Conservation (phyloP, 2,113 vertebrate genomes). For the Nanorana parkeri region DNA sequence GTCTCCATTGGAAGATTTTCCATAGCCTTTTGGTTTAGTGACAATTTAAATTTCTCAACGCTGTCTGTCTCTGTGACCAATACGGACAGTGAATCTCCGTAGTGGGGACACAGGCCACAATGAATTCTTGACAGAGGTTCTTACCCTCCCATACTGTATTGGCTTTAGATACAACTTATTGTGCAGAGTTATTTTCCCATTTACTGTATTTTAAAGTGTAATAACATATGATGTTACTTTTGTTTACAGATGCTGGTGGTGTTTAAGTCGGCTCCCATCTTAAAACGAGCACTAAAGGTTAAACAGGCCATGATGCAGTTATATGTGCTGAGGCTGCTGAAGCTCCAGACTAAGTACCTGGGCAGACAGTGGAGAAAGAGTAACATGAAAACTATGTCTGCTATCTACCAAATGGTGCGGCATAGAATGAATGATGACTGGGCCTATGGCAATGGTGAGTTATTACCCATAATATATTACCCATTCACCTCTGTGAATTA, state of each 20-base stretch:
- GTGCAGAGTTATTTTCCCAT: too few relatives aligned
- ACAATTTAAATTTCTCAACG: too few relatives aligned
- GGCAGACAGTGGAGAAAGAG: conserved; percentile 84
- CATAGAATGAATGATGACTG: conserved; percentile 90
- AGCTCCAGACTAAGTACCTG: conserved; percentile 86
- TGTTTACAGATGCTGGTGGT: conserved; percentile 92
- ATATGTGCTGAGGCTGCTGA: conserved; percentile 90
- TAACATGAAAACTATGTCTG: conserved; percentile 92
- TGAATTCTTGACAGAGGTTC: too few relatives aligned
- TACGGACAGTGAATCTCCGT: too few relatives aligned
- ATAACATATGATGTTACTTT: not conserved
- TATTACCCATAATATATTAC: not conserved
- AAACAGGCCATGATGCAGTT: conserved; percentile 98
- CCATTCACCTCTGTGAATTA: not conserved
- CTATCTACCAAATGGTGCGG: conserved; percentile 89
- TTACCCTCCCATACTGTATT: too few relatives aligned
- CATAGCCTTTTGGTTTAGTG: too few relatives aligned
- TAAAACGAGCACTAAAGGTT: conserved; percentile 94
- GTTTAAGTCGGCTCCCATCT: conserved; percentile 94
- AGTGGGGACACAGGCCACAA: too few relatives aligned
- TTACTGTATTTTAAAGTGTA: too few relatives aligned
- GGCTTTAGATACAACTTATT: too few relatives aligned
- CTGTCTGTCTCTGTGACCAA: too few relatives aligned
- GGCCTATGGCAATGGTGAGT: conserved; percentile 87
- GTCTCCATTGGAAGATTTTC: too few relatives aligned